Evolutionary conservation across 2,888 invertebrate species (phyloP).

Genomic region (Pomacea canaliculata): DNA sequence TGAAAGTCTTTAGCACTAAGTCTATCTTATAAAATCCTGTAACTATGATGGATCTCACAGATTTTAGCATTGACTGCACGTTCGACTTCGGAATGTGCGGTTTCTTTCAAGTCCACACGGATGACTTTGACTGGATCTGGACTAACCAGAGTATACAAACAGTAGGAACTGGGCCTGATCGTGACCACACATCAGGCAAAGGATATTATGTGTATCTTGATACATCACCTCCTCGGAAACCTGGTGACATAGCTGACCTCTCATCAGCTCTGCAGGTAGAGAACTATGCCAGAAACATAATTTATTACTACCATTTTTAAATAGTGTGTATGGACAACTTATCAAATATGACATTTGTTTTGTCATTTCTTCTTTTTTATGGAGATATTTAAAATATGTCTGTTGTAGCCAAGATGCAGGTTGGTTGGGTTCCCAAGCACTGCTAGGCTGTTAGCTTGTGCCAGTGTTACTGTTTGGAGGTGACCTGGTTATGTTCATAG

Average conservation of each 20-base stretch:
- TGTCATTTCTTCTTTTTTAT: no score
- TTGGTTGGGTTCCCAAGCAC: no score
- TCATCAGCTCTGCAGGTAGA: constrained; percentile 46
- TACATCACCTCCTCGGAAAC: constrained; percentile 50
- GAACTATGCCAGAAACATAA: background rate
- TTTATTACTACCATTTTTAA: background rate
- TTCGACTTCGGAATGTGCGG: constrained; percentile 62
- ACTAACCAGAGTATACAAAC: constrained; percentile 51
- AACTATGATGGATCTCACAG: background rate
- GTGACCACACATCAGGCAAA: constrained; percentile 62
- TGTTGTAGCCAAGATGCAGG: no score
- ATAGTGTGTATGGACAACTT: no score
- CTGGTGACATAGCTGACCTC: constrained; percentile 46
- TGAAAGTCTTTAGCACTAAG: no score
- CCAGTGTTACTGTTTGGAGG: no score
- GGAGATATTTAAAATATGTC: no score
- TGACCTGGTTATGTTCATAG: no score
- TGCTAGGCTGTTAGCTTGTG: no score
- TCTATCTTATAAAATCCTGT: no score
- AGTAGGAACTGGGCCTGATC: constrained; percentile 57
- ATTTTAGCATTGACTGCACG: constrained; percentile 46
- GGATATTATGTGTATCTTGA: constrained; percentile 66
- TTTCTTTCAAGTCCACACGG: constrained; percentile 53
- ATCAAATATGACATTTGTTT: no score
- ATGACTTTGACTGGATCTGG: constrained; percentile 63